phyloP scores from a whole-genome alignment of 2,113 vertebrate species.

The Ctenomys sociabilis region DNA sequence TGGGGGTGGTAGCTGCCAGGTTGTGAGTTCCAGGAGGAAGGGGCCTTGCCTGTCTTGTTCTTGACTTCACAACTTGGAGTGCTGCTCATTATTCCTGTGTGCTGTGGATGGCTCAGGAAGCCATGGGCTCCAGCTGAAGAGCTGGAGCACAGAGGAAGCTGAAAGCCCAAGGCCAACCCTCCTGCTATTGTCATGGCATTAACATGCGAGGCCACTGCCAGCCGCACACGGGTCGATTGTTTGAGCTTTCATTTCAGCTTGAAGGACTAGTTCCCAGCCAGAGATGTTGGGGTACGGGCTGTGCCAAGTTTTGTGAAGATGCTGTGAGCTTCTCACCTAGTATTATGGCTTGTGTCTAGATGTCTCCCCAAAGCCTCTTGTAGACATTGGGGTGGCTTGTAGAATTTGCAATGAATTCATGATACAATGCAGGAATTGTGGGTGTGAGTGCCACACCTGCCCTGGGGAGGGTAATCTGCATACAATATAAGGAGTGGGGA shows the following conservation, averaged over 20 bases:
- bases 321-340: not conserved
- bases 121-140: not conserved
- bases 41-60: not conserved
- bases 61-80: not conserved
- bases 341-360: too few relatives aligned
- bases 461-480: too few relatives aligned
- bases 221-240: too few relatives aligned
- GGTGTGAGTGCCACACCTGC: too few relatives aligned
- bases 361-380: too few relatives aligned
- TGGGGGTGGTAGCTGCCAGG: not conserved
- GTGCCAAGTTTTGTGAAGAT: not conserved
- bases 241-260: not conserved
- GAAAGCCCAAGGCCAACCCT: not conserved
- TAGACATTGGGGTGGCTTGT: too few relatives aligned
- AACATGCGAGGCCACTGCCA: accelerated
- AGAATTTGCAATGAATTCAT: too few relatives aligned
- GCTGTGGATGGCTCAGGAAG: not conserved
- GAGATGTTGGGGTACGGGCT: not conserved
- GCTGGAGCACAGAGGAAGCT: not conserved
- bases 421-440: too few relatives aligned
- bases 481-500: too few relatives aligned
- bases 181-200: not conserved
- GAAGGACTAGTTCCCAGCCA: not conserved
- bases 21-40: not conserved
- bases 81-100: not conserved